A percentile compares a stretch with the other conserved stretches of the same genome.
phyloP scores from a whole-genome alignment of 2,888 invertebrate species.

The Ophioninae sp. region DNA sequence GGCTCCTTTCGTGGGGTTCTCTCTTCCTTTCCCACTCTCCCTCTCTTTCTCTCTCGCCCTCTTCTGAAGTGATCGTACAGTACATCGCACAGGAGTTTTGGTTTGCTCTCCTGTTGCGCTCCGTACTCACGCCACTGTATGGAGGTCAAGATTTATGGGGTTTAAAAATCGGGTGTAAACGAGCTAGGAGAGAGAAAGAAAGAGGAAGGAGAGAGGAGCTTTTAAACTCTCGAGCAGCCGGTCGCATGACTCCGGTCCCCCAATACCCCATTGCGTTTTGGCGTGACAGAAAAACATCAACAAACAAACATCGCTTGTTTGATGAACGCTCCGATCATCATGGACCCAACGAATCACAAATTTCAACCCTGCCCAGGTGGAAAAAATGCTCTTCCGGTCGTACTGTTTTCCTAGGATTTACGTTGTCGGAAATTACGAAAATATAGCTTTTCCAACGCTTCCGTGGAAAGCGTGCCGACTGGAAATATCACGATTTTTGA shows the following conservation, averaged over 20 bases:
- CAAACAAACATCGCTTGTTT: conserved; percentile 60
- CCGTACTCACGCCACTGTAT: conserved; percentile 34
- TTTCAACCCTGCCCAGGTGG: conserved; percentile 56
- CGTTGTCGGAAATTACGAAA: background rate
- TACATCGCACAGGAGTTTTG: conserved; percentile 48
- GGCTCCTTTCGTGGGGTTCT: conserved; percentile 45
- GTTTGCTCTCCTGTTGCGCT: conserved; percentile 48
- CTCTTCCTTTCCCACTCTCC: background rate
- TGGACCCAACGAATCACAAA: conserved; percentile 45
- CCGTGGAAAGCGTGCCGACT: too few relatives aligned
- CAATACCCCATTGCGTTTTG: conserved; percentile 40
- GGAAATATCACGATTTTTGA: too few relatives aligned
- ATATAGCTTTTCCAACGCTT: too few relatives aligned
- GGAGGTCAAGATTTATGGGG: conserved; percentile 63
- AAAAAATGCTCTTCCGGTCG: conserved; percentile 33
- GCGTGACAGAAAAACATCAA: conserved; percentile 61
- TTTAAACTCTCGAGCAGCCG: conserved; percentile 41
- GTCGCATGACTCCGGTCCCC: background rate
- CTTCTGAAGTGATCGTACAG: conserved; percentile 13
- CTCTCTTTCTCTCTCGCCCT: conserved; percentile 5
- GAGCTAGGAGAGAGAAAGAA: conserved; percentile 46
- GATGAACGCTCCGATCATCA: conserved; percentile 37
- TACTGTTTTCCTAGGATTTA: conserved; percentile 13
- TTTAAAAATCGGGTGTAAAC: conserved; percentile 65
- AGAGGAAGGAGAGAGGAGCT: background rate